Evolutionary conservation across 1,140 invertebrate genomes (phyloP).

Genomic region (Anadara kagoshimensis): DNA sequence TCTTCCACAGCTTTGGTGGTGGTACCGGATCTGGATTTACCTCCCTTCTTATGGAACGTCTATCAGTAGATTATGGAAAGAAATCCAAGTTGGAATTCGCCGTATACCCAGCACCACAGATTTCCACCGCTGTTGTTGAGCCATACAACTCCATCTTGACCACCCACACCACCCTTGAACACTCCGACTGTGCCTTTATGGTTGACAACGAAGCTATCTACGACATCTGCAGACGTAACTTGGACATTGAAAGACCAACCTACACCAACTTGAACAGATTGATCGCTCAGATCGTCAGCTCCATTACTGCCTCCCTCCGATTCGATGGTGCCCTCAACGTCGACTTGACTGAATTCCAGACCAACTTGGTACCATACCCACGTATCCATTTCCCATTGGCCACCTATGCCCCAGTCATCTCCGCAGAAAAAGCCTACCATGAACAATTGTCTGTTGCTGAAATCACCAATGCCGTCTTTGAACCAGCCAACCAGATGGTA

Average conservation of each 20-base stretch:
- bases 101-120: no score
- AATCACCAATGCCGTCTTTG: slow-evolving; percentile 84
- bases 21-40: no score
- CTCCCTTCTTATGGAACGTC: no score
- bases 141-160: not conserved
- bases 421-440: slow-evolving; percentile 73
- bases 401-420: slow-evolving; percentile 79
- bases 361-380: slow-evolving; percentile 71
- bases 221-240: slow-evolving; percentile 77
- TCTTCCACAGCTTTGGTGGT: no score
- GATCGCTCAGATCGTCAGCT: slow-evolving; percentile 79
- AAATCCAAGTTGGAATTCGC: no score
- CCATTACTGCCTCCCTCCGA: slow-evolving; percentile 87
- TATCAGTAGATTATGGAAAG: no score
- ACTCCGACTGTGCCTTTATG: slow-evolving; percentile 87
- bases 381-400: slow-evolving; percentile 57
- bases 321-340: slow-evolving; percentile 88
- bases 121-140: not conserved
- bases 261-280: slow-evolving; percentile 69
- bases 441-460: slow-evolving; percentile 79
- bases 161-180: slow-evolving; percentile 78
- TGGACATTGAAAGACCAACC: slow-evolving; percentile 82
- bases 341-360: slow-evolving; percentile 90
- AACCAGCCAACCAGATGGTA: slow-evolving; percentile 88
- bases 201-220: slow-evolving; percentile 74